Percentiles rank a stretch among this genome's conserved stretches.
Evolutionary conservation across 2,113 vertebrate species (phyloP).

Genomic region (Laterallus jamaicensis): DNA sequence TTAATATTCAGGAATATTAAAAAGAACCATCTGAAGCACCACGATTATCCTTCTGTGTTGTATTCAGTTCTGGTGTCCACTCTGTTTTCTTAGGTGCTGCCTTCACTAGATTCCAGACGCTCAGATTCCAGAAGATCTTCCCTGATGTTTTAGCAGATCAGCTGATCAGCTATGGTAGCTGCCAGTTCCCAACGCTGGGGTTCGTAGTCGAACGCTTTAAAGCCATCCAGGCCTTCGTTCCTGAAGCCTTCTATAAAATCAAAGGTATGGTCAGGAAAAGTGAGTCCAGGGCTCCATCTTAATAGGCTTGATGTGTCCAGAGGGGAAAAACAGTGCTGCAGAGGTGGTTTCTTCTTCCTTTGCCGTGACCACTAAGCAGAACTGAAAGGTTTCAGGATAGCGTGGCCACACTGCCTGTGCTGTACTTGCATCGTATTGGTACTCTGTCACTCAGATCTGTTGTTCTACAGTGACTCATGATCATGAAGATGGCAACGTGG

Average conservation of each 20-base stretch:
- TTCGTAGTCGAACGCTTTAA: conserved; percentile 99
- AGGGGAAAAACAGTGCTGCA: background rate
- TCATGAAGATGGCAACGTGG: conserved; percentile 82
- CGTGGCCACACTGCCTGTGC: background rate
- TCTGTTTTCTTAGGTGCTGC: conserved; percentile 85
- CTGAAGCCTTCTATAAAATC: conserved; percentile 94
- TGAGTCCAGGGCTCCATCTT: background rate
- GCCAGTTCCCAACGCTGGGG: conserved; percentile 96
- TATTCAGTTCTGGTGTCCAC: background rate
- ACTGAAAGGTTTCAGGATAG: background rate
- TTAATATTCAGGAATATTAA: background rate
- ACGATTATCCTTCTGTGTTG: background rate
- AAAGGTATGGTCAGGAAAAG: conserved; percentile 79
- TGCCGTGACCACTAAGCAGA: background rate
- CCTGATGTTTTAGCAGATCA: conserved; percentile 89
- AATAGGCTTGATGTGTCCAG: background rate
- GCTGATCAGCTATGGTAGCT: conserved; percentile 97
- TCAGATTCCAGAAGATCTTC: conserved; percentile 92
- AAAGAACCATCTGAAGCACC: background rate
- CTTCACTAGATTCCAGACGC: conserved; percentile 97
- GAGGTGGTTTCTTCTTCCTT: background rate
- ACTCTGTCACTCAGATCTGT: background rate
- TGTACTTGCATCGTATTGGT: background rate
- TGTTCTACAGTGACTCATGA: conserved; percentile 85
- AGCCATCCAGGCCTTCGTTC: conserved; percentile 97